Percentiles rank a stretch among this genome's conserved stretches.
Evolutionary conservation across 2,888 invertebrate genomes (phyloP).

Genomic region (Lacanobia wlatinum): DNA sequence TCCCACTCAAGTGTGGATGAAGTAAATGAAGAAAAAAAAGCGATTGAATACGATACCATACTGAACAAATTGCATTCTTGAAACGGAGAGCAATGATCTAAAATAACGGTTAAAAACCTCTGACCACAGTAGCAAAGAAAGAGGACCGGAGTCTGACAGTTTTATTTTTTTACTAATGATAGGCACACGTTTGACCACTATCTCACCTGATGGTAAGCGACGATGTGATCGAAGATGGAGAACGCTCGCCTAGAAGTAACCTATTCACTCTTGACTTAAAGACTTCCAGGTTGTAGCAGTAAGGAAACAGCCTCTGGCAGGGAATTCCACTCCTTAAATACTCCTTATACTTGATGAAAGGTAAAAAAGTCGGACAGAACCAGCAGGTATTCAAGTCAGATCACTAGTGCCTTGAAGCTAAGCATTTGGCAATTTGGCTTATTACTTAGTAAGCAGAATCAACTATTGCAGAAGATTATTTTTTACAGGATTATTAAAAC

Average conservation of each 20-base stretch:
- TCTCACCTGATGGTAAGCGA: too few species aligned
- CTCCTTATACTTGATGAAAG: background rate
- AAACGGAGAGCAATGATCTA: too few species aligned
- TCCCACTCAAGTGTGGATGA: background rate
- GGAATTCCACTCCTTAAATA: too few species aligned
- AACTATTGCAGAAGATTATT: slow-evolving; percentile 11
- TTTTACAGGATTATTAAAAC: slow-evolving; percentile 31
- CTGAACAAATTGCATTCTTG: background rate
- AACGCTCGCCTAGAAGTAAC: too few species aligned
- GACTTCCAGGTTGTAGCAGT: too few species aligned
- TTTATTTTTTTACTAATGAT: too few species aligned
- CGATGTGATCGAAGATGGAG: too few species aligned
- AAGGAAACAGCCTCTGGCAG: too few species aligned
- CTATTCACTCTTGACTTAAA: too few species aligned
- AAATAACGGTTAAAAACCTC: background rate
- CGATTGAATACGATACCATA: slow-evolving; percentile 16
- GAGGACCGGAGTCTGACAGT: background rate
- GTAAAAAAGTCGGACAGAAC: background rate
- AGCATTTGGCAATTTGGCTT: background rate
- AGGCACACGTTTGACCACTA: too few species aligned
- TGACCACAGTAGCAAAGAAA: too few species aligned
- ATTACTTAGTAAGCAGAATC: background rate
- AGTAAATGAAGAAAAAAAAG: background rate
- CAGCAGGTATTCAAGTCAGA: background rate
- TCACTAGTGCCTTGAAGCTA: background rate